phyloP scores from a whole-genome alignment of 2,888 invertebrate genomes.

The Orthosia gothica region DNA sequence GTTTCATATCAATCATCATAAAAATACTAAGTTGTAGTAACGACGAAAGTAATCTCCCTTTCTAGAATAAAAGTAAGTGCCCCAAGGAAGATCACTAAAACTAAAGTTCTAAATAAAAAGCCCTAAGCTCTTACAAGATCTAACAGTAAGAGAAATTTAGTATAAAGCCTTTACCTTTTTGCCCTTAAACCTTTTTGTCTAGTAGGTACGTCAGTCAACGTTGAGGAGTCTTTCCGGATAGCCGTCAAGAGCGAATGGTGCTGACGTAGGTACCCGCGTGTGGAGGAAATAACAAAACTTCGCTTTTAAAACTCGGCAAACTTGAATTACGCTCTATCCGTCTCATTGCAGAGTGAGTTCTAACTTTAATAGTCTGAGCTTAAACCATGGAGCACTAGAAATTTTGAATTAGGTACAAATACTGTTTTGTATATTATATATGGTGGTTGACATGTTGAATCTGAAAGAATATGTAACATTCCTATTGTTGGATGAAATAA shows the following conservation, averaged over 20 bases:
- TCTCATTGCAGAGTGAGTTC: background rate
- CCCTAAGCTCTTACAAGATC: background rate
- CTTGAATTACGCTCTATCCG: background rate
- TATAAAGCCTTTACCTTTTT: background rate
- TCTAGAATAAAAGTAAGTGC: constrained; percentile 4
- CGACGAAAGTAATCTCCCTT: background rate
- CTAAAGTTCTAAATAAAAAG: constrained; percentile 14
- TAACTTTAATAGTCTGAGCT: background rate
- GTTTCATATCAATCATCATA: background rate
- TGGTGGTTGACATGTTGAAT: too few relatives aligned
- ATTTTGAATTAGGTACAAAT: too few relatives aligned
- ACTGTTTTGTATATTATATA: too few relatives aligned
- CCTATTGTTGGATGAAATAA: too few relatives aligned
- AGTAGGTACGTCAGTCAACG: constrained; percentile 23
- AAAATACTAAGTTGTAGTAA: background rate
- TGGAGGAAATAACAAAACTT: constrained; percentile 32
- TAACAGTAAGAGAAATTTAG: constrained; percentile 2
- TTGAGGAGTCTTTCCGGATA: constrained; percentile 45
- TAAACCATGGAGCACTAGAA: background rate
- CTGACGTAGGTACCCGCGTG: background rate
- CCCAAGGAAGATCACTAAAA: constrained; percentile 8
- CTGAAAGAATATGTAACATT: too few relatives aligned
- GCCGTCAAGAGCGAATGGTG: background rate
- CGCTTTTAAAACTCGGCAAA: background rate
- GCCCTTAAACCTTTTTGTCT: constrained; percentile 20